phyloP scores from a whole-genome alignment of 1,140 invertebrate species.

The Muscidifurax raptorellus region DNA sequence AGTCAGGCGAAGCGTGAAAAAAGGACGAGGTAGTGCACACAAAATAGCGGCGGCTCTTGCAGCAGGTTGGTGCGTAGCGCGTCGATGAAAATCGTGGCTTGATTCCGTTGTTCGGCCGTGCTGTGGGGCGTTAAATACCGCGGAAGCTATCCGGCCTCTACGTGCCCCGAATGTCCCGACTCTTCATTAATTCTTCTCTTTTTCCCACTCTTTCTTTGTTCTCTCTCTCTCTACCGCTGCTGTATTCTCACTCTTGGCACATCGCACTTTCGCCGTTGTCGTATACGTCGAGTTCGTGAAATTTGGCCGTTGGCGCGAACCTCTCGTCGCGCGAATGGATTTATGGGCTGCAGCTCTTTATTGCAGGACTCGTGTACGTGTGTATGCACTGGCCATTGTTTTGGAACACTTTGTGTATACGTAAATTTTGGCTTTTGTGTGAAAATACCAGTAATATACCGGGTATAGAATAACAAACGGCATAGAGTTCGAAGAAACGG shows the following conservation, averaged over 20 bases:
- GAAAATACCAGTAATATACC: too few species aligned
- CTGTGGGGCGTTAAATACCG: conserved; percentile 43
- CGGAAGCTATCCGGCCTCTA: conserved; percentile 31
- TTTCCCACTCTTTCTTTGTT: not conserved
- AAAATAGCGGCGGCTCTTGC: not conserved
- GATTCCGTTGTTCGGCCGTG: not conserved
- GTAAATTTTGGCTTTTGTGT: not conserved
- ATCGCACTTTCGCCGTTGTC: conserved; percentile 23
- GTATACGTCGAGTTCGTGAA: not conserved
- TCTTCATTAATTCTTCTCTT: conserved; percentile 26
- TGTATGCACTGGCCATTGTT: too few species aligned
- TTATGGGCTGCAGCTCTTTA: not conserved
- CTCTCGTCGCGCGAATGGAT: not conserved
- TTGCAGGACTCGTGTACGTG: not conserved
- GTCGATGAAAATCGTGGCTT: conserved; percentile 31
- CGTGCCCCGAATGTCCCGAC: conserved; percentile 31
- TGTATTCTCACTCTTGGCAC: not conserved
- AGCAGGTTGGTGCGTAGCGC: not conserved
- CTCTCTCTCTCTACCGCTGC: not conserved
- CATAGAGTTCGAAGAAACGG: not conserved
- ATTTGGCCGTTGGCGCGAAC: not conserved
- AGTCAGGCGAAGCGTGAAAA: not conserved
- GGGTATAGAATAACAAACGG: not conserved
- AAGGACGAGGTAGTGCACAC: not conserved
- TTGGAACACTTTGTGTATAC: not conserved